Evolutionary conservation across 1,140 invertebrate species (phyloP), one percentile per base, ranked within the genome.

Genomic region (Augochlora pura): DNA sequence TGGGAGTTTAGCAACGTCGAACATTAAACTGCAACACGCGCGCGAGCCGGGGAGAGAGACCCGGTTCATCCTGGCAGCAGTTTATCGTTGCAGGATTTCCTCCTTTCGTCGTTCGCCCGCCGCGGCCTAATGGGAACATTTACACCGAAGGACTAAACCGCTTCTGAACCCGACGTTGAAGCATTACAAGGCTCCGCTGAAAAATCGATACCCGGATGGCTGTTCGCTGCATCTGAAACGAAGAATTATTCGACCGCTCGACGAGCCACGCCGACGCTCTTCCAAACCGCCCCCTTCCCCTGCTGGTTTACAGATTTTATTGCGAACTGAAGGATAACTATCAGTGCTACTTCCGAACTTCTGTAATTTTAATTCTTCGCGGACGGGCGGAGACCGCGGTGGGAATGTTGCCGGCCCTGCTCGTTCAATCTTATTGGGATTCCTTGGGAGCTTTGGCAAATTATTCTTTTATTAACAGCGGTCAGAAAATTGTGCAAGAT

Each of bases 81-180:
- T 83, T 83, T 79, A 79, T 83, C 60, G 25, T 77, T 25, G 25
- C 52, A 52, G 63, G 70, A 84, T 79, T 79, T 81, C 52, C 59
- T 46, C 65, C 32, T 79, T 79, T 74, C 65, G 59, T 67, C 59
- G 68, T 82, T 72, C 69, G 63, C 68, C 42, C n/a, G 64, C 66
- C 69, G 75, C 67, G 60, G 71, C 65, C 64, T 83, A 78, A 83
- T 69, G 46, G 63, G 49, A 78, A 57, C 32, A 38, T 65, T 78
- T 66, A 73, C 75, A 78, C 32, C 46, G 66, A 73, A 83, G 65
- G 69, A 59, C 57, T 71, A 77, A 83, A 83, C 70, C 65, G 65
- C 63, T 18, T 57, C 59, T 54, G 21, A 70, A n/a, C 16, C 32
- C 52, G 60, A 16, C 60, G 57, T 72, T 78, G 70, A 42, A 23